phyloP scores from a whole-genome alignment of 1,140 invertebrate species.

The Drosophila sp. region DNA sequence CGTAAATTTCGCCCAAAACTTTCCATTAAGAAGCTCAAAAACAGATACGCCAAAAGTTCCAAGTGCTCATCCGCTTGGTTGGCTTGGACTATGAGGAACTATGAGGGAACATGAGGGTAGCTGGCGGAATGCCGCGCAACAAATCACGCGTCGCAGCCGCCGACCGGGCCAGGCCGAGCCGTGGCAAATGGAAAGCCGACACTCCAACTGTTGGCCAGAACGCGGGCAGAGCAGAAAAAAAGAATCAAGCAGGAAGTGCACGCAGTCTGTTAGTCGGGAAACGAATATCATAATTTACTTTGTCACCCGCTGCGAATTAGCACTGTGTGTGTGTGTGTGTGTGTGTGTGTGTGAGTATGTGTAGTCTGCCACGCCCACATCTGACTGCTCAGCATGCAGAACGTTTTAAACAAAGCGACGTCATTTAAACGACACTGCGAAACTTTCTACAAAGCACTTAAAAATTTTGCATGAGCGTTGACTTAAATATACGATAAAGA shows the following conservation, averaged over 20 bases:
- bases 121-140: conserved; percentile 59
- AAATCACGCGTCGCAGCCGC: conserved; percentile 69
- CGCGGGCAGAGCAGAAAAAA: conserved; percentile 10
- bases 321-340: conserved; percentile 43
- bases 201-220: conserved; percentile 35
- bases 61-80: conserved; percentile 56
- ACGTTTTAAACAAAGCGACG: conserved; percentile 77
- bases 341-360: conserved; percentile 41
- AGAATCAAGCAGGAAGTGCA: conserved; percentile 66
- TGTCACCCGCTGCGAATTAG: conserved; percentile 82
- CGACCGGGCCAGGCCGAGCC: conserved; percentile 60
- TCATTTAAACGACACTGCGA: conserved; percentile 57
- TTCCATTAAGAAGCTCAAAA: conserved; percentile 83
- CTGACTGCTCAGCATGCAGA: conserved; percentile 62
- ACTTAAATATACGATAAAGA: conserved; percentile 80
- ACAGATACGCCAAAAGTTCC: conserved; percentile 76
- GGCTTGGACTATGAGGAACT: not conserved
- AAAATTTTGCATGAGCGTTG: conserved; percentile 62
- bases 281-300: conserved; percentile 83
- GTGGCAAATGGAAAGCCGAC: conserved; percentile 67
- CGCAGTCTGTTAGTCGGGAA: conserved; percentile 79
- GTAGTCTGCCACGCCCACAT: conserved; percentile 49
- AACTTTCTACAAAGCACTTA: conserved; percentile 75
- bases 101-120: not conserved
- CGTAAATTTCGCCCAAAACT: conserved; percentile 76